Conservation (phyloP, 1,140 invertebrate species). For the Paracyclopina nana region DNA sequence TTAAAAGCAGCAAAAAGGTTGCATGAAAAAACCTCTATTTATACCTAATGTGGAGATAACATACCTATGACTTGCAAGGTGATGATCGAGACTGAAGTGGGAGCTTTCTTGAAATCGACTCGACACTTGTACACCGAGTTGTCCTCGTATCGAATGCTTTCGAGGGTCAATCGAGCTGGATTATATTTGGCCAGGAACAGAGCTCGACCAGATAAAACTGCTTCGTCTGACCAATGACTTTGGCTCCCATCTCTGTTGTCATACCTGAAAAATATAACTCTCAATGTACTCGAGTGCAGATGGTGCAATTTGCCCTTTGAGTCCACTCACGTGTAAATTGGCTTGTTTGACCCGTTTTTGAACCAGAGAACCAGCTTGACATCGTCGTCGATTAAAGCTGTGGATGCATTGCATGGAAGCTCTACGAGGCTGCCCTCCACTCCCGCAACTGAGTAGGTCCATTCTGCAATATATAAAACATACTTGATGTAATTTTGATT, state of each 20-base stretch:
- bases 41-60: no score
- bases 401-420: not conserved
- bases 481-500: not conserved
- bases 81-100: not conserved
- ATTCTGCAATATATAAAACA: not conserved
- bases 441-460: not conserved
- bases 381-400: not conserved
- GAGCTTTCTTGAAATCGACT: not conserved
- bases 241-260: not conserved
- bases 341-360: not conserved
- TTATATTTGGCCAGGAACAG: not conserved
- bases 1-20: no score
- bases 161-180: not conserved
- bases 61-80: not conserved
- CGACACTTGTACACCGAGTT: not conserved
- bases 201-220: not conserved
- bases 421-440: not conserved
- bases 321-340: not conserved
- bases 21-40: no score
- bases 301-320: not conserved
- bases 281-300: not conserved
- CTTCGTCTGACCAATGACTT: not conserved
- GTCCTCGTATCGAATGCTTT: not conserved
- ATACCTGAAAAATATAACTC: not conserved
- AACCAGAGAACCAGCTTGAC: constrained; percentile 1